These are phyloP conservation scores for Alentia gelatinosa DNA, from an alignment of 2,888 invertebrate species.

Conservation along the genomic window DNA sequence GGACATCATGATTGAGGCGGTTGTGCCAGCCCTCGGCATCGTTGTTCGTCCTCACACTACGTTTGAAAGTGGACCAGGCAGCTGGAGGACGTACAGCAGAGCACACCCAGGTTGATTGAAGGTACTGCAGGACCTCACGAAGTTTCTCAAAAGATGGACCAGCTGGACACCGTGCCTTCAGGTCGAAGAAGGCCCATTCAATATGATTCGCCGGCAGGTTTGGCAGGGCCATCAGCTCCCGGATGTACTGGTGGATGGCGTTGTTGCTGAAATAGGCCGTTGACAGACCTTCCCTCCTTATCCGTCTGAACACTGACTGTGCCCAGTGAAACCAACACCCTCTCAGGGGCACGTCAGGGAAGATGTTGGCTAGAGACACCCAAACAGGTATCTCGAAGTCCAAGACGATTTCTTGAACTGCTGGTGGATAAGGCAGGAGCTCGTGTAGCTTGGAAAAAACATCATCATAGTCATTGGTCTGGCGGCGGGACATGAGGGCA, in stretches of 20 bases:
- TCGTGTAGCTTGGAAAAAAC: too few relatives aligned
- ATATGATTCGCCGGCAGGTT: conserved; percentile 6
- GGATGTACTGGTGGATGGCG: background rate
- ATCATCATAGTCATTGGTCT: too few relatives aligned
- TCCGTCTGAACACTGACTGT: background rate
- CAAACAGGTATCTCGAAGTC: background rate
- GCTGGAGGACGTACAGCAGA: background rate
- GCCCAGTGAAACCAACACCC: background rate
- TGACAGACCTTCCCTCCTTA: background rate
- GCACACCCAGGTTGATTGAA: background rate
- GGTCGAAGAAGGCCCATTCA: background rate
- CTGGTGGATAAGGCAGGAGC: too few relatives aligned
- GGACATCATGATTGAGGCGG: background rate
- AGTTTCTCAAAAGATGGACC: background rate
- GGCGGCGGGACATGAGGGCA: too few relatives aligned
- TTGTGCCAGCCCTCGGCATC: conserved; percentile 8
- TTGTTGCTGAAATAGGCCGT: background rate
- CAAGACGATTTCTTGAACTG: background rate
- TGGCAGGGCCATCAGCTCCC: conserved; percentile 7
- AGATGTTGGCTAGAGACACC: background rate
- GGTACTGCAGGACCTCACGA: background rate
- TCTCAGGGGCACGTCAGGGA: background rate
- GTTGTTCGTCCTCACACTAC: background rate
- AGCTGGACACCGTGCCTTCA: background rate
- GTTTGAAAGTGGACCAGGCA: background rate